Percentiles rank a stretch among this genome's conserved stretches.
These are phyloP conservation scores for Solea solea DNA, from an alignment of 2,113 vertebrate species.

Conservation along the genomic window DNA sequence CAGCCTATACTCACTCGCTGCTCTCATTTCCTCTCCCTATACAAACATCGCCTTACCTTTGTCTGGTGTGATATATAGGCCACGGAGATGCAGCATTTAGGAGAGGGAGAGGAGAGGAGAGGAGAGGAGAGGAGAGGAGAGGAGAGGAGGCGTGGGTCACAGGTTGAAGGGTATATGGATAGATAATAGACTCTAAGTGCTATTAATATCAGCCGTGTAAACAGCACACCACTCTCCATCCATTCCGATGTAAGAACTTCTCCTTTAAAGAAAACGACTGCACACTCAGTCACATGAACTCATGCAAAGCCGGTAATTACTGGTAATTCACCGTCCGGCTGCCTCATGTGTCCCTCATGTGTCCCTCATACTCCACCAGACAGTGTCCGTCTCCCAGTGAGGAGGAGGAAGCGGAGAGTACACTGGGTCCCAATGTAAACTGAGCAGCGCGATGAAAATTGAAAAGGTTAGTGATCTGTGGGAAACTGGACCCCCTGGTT, in stretches of 20 bases:
- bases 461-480: constrained; percentile 64
- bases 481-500: constrained; percentile 58
- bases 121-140: constrained; percentile 16
- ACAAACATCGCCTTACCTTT: constrained; percentile 38
- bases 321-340: constrained; percentile 8
- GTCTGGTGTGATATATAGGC: constrained; percentile 52
- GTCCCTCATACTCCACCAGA: constrained; percentile 3
- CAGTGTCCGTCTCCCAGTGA: constrained; percentile 11
- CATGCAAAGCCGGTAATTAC: constrained; percentile 11
- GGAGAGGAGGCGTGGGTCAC: not conserved
- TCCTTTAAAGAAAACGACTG: not conserved
- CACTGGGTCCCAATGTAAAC: constrained; percentile 50
- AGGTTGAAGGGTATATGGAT: constrained; percentile 16
- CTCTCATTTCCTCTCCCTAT: constrained; percentile 45
- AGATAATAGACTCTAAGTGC: not conserved
- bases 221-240: not conserved
- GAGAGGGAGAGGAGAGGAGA: not conserved
- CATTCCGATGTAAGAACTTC: not conserved
- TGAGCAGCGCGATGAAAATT: constrained; percentile 64
- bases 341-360: not conserved
- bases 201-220: not conserved
- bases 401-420: constrained; percentile 29
- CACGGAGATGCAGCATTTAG: constrained; percentile 3
- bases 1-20: constrained; percentile 37
- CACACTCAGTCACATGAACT: not conserved